Base-by-base conservation (phyloP, 2,797 vertebrate species). In the Huso huso region DNA sequence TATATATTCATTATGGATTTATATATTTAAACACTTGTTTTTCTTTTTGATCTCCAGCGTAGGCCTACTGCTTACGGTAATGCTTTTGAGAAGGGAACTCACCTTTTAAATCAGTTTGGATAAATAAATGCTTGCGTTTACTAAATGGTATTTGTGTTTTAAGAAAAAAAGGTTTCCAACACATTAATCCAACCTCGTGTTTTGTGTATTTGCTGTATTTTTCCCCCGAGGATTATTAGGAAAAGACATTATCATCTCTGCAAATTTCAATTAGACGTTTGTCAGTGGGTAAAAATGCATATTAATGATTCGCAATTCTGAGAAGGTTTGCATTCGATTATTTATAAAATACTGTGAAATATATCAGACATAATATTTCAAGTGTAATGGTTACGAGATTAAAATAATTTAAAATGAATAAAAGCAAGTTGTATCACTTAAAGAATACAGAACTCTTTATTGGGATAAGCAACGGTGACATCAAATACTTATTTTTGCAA, bases 231-330 rank as follows among this genome's bases (percentile, higher is more conserved):
- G 10, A 65, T 70, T 62, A 79, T 69, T 77, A 82, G 81, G 61
- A 82, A 72, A 63, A 78, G 37, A 72, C 77, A 72, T 71, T 81
- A 74, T 75, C 75, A 76, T 73, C 75, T 73, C 75, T 64, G 77
- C 72, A 82, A 79, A 83, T 88, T 83, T 79, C 76, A 82, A 82
- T 86, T 79, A 86, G 78, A 6, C 68, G 37, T 72, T 69, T 77
- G 79, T 72, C 77, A 77, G 73, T 68, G 76, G 72, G 65, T 70
- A 80, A 78, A 7, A 83, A 67, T 66, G 83, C 81, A 86, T 83
- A 72, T 78, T 79, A 81, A 86, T 73, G 72, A 78, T 49, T 0
- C 55, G 37, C 68, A 62, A 64, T 6, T 6, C 0, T 55, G 68
- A 71, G 51, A 11, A 53, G 58, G 61, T 4, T 37, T 37, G 61